phyloP scores from a whole-genome alignment of 2,113 vertebrate species.

The Anarhynchus alexandrinus region DNA sequence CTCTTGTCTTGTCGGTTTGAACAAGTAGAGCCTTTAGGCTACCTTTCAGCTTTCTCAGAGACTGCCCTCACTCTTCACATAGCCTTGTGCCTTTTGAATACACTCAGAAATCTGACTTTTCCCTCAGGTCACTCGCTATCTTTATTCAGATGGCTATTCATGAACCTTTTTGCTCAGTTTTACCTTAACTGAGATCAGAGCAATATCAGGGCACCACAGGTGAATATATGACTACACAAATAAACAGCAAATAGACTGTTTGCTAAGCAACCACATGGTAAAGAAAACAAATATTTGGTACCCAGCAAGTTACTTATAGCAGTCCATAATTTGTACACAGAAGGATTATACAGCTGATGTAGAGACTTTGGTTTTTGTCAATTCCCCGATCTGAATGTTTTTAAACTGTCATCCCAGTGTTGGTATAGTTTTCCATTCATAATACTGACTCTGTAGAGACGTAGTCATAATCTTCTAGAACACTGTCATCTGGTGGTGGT shows the following conservation, averaged over 20 bases:
- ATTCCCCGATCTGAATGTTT: background rate
- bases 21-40: background rate
- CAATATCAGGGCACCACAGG: background rate
- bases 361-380: background rate
- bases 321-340: background rate
- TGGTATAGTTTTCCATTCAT: background rate
- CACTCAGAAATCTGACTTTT: background rate
- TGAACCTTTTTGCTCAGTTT: background rate
- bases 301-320: background rate
- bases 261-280: background rate
- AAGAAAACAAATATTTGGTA: background rate
- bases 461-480: background rate
- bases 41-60: background rate
- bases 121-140: background rate
- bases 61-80: background rate
- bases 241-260: background rate
- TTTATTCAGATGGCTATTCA: background rate
- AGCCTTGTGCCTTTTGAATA: background rate
- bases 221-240: background rate
- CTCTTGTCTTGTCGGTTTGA: background rate
- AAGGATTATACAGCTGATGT: background rate
- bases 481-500: slow-evolving; percentile 23
- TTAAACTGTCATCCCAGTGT: background rate
- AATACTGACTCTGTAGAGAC: background rate
- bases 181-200: background rate